phyloP scores from a whole-genome alignment of 2,888 invertebrate genomes.

The Chrysina gloriosa region DNA sequence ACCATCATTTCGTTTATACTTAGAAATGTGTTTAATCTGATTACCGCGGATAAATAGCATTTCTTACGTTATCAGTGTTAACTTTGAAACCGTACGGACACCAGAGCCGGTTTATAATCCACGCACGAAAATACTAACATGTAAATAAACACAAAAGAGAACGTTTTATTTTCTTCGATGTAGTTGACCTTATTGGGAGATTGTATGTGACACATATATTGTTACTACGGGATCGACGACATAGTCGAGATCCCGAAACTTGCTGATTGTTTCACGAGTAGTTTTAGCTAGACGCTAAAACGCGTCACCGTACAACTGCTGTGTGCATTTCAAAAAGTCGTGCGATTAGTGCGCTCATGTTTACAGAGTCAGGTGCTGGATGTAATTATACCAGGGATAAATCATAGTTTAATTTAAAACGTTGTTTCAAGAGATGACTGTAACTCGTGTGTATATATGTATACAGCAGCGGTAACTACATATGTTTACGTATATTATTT shows the following conservation, averaged over 20 bases:
- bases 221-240: conserved; percentile 1
- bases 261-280: conserved; percentile 24
- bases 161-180: conserved; percentile 16
- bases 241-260: conserved; percentile 1
- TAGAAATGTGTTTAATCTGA: conserved; percentile 35
- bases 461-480: too few species aligned
- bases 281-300: conserved; percentile 2
- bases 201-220: conserved; percentile 17
- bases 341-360: background rate
- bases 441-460: background rate
- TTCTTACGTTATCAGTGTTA: conserved; percentile 26
- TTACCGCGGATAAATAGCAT: conserved; percentile 27
- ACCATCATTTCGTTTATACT: conserved; percentile 30
- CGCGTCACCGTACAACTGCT: conserved; percentile 16
- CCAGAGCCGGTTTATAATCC: background rate
- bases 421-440: background rate
- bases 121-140: background rate
- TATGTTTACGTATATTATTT: too few species aligned
- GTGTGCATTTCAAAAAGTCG: conserved; percentile 5
- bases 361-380: conserved; percentile 20
- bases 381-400: conserved; percentile 18
- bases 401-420: conserved; percentile 22
- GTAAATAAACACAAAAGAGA: conserved; percentile 17
- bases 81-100: background rate
- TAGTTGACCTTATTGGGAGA: conserved; percentile 27